A percentile compares a stretch with the other conserved stretches of the same genome.
Conservation (phyloP, 2,888 invertebrate genomes). For the Iphiclides podalirius region DNA sequence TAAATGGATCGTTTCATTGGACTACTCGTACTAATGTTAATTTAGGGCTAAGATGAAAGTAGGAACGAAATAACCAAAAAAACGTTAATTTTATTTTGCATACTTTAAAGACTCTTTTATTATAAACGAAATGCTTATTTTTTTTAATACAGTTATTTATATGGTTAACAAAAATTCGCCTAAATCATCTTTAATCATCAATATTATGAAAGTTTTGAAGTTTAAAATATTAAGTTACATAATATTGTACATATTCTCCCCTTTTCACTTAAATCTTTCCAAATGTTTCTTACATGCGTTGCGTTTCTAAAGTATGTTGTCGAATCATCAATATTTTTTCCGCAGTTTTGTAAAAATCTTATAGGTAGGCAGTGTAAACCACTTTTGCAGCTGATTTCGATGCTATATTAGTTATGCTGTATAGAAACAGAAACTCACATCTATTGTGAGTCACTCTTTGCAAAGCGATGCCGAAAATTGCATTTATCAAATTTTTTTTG, state of each 20-base stretch:
- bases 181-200: no score
- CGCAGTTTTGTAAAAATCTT: constrained; percentile 17
- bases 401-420: constrained; percentile 10
- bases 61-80: no score
- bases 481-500: neutral
- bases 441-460: constrained; percentile 11
- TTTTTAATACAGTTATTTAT: no score
- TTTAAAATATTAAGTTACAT: no score
- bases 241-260: constrained; percentile 2
- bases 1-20: no score
- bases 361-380: constrained; percentile 11
- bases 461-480: neutral
- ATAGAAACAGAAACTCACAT: constrained; percentile 7
- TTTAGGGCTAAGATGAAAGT: no score
- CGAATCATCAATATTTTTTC: constrained; percentile 16
- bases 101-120: no score
- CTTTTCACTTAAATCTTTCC: constrained; percentile 4
- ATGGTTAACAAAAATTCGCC: no score
- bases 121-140: no score
- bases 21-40: no score
- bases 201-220: no score
- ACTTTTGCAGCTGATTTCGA: neutral
- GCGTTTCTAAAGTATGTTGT: constrained; percentile 22
- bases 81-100: no score
- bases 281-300: constrained; percentile 1